phyloP scores from a whole-genome alignment of 1,140 invertebrate species.

The Oreohelix idahoensis region DNA sequence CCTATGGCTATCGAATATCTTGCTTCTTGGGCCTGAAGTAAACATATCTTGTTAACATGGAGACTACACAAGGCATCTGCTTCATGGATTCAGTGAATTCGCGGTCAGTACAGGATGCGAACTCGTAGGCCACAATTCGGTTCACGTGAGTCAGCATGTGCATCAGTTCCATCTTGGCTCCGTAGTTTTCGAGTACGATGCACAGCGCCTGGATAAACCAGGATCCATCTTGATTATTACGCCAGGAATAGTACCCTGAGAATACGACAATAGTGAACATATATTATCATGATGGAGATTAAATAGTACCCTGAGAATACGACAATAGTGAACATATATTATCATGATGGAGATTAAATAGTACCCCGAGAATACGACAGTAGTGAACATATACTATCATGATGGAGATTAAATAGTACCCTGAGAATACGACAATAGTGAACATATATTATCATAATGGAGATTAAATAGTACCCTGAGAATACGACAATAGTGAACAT shows the following conservation, averaged over 20 bases:
- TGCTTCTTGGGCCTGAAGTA: constrained; percentile 74
- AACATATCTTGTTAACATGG: constrained; percentile 88
- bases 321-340: too few relatives aligned
- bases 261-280: neutral
- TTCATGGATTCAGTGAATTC: constrained; percentile 90
- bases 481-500: too few relatives aligned
- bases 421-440: too few relatives aligned
- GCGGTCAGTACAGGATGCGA: constrained; percentile 88
- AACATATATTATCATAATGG: too few relatives aligned
- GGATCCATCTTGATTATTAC: constrained; percentile 88
- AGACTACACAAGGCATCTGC: constrained; percentile 93
- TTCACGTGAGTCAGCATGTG: constrained; percentile 92
- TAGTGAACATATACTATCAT: too few relatives aligned
- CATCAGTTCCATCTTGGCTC: constrained; percentile 83
- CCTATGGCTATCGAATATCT: constrained; percentile 57
- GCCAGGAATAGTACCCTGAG: constrained; percentile 89
- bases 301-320: too few relatives aligned
- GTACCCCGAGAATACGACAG: too few relatives aligned
- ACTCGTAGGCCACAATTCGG: constrained; percentile 90
- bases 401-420: too few relatives aligned
- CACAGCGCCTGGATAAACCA: constrained; percentile 97
- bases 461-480: too few relatives aligned
- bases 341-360: too few relatives aligned
- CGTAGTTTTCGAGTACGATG: constrained; percentile 81
- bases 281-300: too few relatives aligned